These are phyloP conservation scores for Aspidoscelis tigris DNA, from an alignment of 2,113 vertebrate genomes.

Conservation along the genomic window DNA sequence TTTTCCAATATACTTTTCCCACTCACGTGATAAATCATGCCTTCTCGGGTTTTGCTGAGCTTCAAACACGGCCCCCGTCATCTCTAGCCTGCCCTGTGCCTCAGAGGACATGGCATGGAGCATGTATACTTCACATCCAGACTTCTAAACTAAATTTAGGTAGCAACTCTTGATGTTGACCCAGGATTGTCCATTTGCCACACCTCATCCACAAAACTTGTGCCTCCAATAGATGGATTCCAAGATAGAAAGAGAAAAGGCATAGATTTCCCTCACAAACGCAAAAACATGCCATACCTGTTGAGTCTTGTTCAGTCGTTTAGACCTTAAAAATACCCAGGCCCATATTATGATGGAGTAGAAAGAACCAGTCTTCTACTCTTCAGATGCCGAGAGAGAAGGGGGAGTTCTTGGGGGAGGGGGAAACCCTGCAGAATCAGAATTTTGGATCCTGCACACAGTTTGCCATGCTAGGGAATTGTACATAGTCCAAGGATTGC, in stretches of 20 bases:
- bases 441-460: too few species aligned
- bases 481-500: too few species aligned
- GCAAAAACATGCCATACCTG: background rate
- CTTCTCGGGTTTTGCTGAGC: conserved; percentile 50
- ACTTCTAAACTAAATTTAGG: conserved; percentile 38
- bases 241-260: background rate
- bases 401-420: too few species aligned
- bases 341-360: background rate
- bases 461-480: too few species aligned
- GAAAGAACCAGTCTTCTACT: background rate
- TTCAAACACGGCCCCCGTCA: conserved; percentile 50
- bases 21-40: conserved; percentile 53
- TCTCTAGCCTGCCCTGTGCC: conserved; percentile 29
- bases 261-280: background rate
- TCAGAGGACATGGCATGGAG: conserved; percentile 38
- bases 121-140: conserved; percentile 35
- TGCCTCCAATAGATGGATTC: conserved; percentile 27
- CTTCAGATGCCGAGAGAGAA: too few species aligned
- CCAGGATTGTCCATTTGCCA: conserved; percentile 17
- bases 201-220: conserved; percentile 19
- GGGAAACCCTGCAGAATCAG: too few species aligned
- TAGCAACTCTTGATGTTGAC: conserved; percentile 56
- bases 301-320: background rate
- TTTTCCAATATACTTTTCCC: conserved; percentile 53
- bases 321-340: background rate